Base-by-base conservation (phyloP, 1,140 invertebrate genomes). In the Drosophila sp. region DNA sequence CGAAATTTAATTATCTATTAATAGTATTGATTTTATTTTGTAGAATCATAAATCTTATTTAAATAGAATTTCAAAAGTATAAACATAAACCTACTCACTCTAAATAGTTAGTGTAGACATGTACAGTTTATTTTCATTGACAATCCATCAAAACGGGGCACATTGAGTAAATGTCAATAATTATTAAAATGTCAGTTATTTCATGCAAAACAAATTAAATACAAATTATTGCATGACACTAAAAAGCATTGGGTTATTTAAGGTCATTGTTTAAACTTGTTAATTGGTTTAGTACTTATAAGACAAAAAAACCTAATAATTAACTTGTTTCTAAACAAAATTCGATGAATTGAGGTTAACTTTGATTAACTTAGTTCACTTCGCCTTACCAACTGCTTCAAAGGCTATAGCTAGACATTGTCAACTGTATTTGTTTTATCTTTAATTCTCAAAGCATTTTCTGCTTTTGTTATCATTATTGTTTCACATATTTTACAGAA, bases 171-270 rank as follows among this genome's bases (percentile, higher is more conserved):
- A 27, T 46, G 21, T 13, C 9, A 32, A 50, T 48, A 27, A 25
- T 27, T 48, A 48, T 27, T 48, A 5, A 38, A 38, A 38, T 38
- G 36, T 38, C 36, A 38, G 36, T 38, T 48, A 29, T 50, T 50
- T 25, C 43, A 45, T 4, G 9, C 43, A 45, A 50, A 50, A 50
- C 27, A 29, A 36, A 51, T 51, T 51, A 38, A 13, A 38, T 5
- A 13, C 27, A 32, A 36, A 32, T 46, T 46, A 46, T 46, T n/a
- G 7, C 13, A 14, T 21, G 5, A 27, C 7, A 46, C 21, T 21
- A 46, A 46, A 21, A 48, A 46, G 2, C 13, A 18, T 43, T 43
- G 14, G 9, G 7, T 43, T 43, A 43, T 43, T 43, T 43, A 43
- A 14, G 18, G 43, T 9, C 18, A 11, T 25, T 14, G n/a, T 6